A percentile compares a stretch with the other conserved stretches of the same genome.
Conservation (phyloP, 2,888 invertebrate genomes). For the Heliothis peltigera region DNA sequence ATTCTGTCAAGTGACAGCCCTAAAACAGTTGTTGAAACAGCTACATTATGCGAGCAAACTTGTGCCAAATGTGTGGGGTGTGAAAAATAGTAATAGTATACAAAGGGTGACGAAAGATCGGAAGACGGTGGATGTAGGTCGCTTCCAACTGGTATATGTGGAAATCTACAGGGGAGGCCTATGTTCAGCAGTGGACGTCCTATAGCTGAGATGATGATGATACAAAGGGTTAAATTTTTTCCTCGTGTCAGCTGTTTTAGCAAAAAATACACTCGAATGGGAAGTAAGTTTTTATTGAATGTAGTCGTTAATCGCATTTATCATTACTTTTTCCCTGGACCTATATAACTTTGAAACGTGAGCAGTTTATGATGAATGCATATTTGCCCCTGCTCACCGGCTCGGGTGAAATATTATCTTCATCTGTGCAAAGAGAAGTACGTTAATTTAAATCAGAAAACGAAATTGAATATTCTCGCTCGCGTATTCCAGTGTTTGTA, state of each 20-base stretch:
- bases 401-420: slow-evolving; percentile 9
- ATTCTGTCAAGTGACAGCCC: slow-evolving; percentile 35
- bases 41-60: slow-evolving; percentile 53
- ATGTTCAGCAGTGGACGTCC: no score
- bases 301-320: slow-evolving; percentile 1
- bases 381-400: slow-evolving; percentile 2
- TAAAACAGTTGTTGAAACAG: slow-evolving; percentile 46
- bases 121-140: no score
- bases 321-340: neutral
- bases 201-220: no score
- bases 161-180: no score
- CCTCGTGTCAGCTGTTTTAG: slow-evolving; percentile 17
- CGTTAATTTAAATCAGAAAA: slow-evolving; percentile 37
- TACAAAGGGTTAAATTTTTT: slow-evolving; percentile 32
- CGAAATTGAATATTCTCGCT: slow-evolving; percentile 24
- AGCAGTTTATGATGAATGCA: slow-evolving; percentile 17
- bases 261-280: slow-evolving; percentile 16
- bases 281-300: slow-evolving; percentile 9
- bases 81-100: slow-evolving; percentile 29
- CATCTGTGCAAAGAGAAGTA: slow-evolving; percentile 10
- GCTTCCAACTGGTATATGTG: no score
- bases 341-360: slow-evolving; percentile 16
- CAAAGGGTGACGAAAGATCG: no score
- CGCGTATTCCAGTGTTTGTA: slow-evolving; percentile 17
- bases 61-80: slow-evolving; percentile 46